Percentiles rank a stretch among this genome's conserved stretches.
phyloP scores from a whole-genome alignment of 2,113 vertebrate species.

The Protobothrops flavoviridis region DNA sequence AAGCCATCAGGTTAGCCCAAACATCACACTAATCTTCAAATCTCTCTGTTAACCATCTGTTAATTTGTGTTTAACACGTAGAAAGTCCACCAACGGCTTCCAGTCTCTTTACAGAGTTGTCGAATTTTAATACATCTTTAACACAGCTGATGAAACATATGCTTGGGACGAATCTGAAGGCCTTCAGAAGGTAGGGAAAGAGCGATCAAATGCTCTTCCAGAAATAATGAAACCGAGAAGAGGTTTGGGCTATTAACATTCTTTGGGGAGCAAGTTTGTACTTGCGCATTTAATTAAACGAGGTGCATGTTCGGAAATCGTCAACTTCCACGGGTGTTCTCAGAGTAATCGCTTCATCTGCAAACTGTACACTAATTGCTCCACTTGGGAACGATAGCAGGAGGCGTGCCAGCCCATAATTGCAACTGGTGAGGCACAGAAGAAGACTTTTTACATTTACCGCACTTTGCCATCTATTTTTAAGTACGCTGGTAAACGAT shows the following conservation, averaged over 20 bases:
- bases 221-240: slow-evolving; percentile 35
- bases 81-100: neutral
- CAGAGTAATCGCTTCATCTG: slow-evolving; percentile 59
- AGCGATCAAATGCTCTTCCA: slow-evolving; percentile 48
- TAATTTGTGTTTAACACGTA: neutral
- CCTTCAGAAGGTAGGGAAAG: slow-evolving; percentile 34
- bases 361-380: slow-evolving; percentile 63
- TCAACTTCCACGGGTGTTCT: slow-evolving; percentile 55
- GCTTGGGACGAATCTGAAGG: neutral
- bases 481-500: slow-evolving; percentile 55
- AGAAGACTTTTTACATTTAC: slow-evolving; percentile 48
- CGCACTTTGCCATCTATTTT: slow-evolving; percentile 38
- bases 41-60: neutral
- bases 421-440: slow-evolving; percentile 42
- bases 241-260: slow-evolving; percentile 38
- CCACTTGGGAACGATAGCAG: slow-evolving; percentile 63
- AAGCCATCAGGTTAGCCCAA: neutral
- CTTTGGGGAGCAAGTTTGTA: slow-evolving; percentile 50
- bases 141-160: slow-evolving; percentile 35
- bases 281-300: slow-evolving; percentile 51
- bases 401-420: slow-evolving; percentile 51
- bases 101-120: neutral
- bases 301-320: slow-evolving; percentile 17
- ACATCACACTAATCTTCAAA: neutral
- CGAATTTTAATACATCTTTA: slow-evolving; percentile 30